phyloP scores from a whole-genome alignment of 2,113 vertebrate species.

The Lichenostomus cassidix region DNA sequence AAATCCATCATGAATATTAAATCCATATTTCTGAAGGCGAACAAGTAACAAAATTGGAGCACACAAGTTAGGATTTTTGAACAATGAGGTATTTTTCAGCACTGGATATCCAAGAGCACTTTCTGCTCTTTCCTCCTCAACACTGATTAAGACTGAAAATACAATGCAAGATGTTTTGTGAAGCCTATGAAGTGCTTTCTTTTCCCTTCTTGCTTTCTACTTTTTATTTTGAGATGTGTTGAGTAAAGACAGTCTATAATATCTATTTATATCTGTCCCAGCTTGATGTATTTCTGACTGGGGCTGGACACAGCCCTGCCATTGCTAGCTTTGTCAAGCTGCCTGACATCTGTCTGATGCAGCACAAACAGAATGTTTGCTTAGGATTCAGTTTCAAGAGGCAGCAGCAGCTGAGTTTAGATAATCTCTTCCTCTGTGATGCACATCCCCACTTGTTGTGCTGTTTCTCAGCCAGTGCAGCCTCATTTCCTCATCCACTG shows the following conservation, averaged over 20 bases:
- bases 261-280: not conserved
- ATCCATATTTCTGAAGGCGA: constrained; percentile 29
- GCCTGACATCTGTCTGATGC: not conserved
- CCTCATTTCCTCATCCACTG: not conserved
- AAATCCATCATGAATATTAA: constrained; percentile 52
- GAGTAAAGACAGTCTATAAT: not conserved
- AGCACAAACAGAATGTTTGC: constrained; percentile 22
- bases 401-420: not conserved
- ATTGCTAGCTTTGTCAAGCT: not conserved
- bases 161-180: not conserved
- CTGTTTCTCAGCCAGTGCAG: not conserved
- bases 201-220: not conserved
- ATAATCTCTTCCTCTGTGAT: not conserved
- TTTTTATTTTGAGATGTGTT: not conserved
- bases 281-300: not conserved
- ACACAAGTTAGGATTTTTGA: constrained; percentile 20
- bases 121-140: not conserved
- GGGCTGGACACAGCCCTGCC: not conserved
- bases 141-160: not conserved
- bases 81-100: constrained; percentile 28
- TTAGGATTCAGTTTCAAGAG: not conserved
- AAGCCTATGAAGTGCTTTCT: not conserved
- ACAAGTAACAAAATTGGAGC: constrained; percentile 1
- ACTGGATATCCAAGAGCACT: not conserved
- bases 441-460: not conserved